A percentile compares a stretch with the other conserved stretches of the same genome.
These are phyloP conservation scores for Hesperia comma DNA, from an alignment of 2,888 invertebrate genomes.

Conservation along the genomic window DNA sequence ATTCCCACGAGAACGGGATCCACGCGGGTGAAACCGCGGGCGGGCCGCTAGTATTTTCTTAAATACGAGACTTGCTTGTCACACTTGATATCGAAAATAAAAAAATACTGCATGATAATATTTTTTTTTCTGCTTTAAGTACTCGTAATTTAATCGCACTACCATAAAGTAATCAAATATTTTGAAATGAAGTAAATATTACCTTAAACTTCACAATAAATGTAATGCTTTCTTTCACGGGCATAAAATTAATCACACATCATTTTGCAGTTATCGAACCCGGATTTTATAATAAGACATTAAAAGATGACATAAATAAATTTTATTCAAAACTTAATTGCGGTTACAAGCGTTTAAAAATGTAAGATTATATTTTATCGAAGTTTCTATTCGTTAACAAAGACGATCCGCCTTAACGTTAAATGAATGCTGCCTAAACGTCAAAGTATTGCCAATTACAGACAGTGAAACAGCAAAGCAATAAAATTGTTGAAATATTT, in stretches of 20 bases:
- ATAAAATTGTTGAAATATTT: conserved; percentile 29
- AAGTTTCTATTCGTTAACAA: no score
- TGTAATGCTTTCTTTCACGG: background rate
- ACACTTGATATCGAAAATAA: no score
- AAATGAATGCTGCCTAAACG: background rate
- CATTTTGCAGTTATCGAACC: background rate
- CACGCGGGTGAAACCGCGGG: no score
- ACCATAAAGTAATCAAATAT: no score
- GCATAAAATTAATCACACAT: background rate
- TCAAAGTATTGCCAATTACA: conserved; percentile 20
- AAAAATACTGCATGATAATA: no score
- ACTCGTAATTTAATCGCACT: no score
- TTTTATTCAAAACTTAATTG: background rate
- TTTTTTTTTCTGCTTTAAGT: no score
- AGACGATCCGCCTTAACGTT: background rate
- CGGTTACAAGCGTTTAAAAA: background rate
- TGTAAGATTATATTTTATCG: no score
- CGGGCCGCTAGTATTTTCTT: no score
- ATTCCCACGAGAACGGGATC: no score
- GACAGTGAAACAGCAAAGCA: background rate
- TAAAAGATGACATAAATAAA: background rate
- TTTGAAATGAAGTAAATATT: no score
- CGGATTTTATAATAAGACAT: background rate
- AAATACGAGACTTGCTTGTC: no score
- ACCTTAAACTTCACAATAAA: background rate